Evolutionary conservation across 2,113 vertebrate genomes (phyloP).

Genomic region (Campylomormyrus numenius): DNA sequence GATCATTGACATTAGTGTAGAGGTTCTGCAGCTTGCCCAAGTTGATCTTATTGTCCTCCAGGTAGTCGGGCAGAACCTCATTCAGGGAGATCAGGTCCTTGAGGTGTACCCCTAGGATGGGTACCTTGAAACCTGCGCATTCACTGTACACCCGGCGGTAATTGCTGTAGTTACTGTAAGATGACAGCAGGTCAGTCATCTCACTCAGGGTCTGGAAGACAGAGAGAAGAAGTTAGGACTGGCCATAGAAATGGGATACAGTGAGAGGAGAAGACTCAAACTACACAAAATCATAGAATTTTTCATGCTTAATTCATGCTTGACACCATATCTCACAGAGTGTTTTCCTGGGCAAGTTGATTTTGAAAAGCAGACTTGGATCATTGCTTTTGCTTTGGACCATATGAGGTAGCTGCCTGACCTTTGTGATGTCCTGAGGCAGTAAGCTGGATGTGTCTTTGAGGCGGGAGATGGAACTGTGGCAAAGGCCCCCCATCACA

Average conservation of each 20-base stretch:
- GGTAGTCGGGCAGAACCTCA: slow-evolving; percentile 71
- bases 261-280: neutral
- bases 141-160: slow-evolving; percentile 73
- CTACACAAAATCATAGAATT: neutral
- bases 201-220: slow-evolving; percentile 68
- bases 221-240: neutral
- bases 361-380: neutral
- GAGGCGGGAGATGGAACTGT: slow-evolving; percentile 83
- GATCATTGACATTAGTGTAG: slow-evolving; percentile 75
- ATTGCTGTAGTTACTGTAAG: slow-evolving; percentile 74
- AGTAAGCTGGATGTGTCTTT: slow-evolving; percentile 78
- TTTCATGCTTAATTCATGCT: neutral
- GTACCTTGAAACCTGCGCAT: slow-evolving; percentile 76
- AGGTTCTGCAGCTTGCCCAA: slow-evolving; percentile 78
- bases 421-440: slow-evolving; percentile 79
- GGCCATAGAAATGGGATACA: neutral
- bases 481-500: slow-evolving; percentile 79
- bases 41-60: slow-evolving; percentile 75
- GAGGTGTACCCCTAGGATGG: slow-evolving; percentile 81
- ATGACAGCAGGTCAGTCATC: slow-evolving; percentile 78
- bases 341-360: neutral
- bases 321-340: neutral
- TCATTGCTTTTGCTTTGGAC: neutral
- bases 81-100: slow-evolving; percentile 84
- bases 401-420: slow-evolving; percentile 29